These are phyloP conservation scores for Ptiloglossa arizonensis DNA, from an alignment of 1,140 invertebrate genomes.

Conservation along the genomic window DNA sequence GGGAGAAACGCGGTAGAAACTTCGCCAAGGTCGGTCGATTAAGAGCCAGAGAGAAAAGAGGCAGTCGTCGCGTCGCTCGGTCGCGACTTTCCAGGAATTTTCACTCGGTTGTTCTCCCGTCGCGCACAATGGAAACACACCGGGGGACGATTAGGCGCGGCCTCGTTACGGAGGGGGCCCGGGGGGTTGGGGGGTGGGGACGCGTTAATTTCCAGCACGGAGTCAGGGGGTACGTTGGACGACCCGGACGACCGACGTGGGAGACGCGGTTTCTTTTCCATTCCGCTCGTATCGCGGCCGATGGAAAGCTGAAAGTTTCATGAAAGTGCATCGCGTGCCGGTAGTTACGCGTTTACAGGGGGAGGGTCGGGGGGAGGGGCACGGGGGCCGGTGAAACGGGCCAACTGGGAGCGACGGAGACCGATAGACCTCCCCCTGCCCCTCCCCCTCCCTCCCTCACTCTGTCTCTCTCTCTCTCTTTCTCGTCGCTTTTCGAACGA, in stretches of 20 bases:
- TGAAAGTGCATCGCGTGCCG: conserved; percentile 77
- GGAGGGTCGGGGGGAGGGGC: not conserved
- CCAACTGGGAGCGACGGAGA: not conserved
- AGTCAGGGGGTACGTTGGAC: not conserved
- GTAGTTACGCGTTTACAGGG: conserved; percentile 62
- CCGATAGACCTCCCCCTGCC: no score
- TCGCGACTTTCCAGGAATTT: conserved; percentile 38
- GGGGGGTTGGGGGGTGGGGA: no score
- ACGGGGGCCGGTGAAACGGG: not conserved
- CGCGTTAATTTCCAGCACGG: conserved; percentile 21
- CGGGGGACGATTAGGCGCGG: conserved; percentile 34
- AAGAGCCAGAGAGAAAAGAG: not conserved
- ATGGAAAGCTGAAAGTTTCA: conserved; percentile 79
- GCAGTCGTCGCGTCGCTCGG: not conserved
- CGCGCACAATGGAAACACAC: not conserved
- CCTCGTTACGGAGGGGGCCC: conserved; percentile 12
- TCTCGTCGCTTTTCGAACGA: no score
- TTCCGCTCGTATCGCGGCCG: conserved; percentile 60
- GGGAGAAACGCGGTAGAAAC: conserved; percentile 28
- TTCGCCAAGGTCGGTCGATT: conserved; percentile 29
- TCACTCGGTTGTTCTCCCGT: conserved; percentile 6
- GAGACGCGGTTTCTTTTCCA: conserved; percentile 63
- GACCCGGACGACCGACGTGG: conserved; percentile 34
- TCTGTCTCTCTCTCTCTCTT: not conserved
- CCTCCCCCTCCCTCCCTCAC: conserved; percentile 5